phyloP scores from a whole-genome alignment of 2,113 vertebrate species.

The Aphelocoma coerulescens region DNA sequence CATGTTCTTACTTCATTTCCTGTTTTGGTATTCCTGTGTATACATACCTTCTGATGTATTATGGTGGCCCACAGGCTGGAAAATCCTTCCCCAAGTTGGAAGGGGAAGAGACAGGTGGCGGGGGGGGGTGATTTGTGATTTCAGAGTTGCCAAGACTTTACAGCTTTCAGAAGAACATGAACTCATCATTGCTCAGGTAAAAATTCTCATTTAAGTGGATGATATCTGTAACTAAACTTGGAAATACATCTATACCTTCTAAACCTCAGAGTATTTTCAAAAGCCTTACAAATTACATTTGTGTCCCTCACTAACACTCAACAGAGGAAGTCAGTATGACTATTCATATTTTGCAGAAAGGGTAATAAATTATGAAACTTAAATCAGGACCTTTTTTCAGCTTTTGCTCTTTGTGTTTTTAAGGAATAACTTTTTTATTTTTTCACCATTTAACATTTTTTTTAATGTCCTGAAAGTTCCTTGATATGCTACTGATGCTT shows the following conservation, averaged over 20 bases:
- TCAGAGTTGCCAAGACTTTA: background rate
- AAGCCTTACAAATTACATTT: background rate
- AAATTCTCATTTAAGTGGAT: background rate
- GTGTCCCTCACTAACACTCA: background rate
- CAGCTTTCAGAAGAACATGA: background rate
- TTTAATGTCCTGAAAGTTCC: background rate
- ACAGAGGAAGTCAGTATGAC: background rate
- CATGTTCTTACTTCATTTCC: background rate
- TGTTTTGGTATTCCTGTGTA: background rate
- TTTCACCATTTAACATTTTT: background rate
- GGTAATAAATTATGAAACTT: background rate
- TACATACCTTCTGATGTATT: background rate
- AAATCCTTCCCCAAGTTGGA: background rate
- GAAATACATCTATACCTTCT: background rate
- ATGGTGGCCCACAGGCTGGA: background rate
- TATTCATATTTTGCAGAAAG: background rate
- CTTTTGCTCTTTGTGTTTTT: background rate
- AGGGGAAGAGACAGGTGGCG: too few relatives aligned
- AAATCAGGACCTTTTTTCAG: background rate
- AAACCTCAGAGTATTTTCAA: background rate
- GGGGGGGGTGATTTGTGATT: fast-evolving
- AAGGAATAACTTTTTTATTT: background rate
- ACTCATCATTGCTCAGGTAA: background rate
- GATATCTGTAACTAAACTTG: background rate
- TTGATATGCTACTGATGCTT: background rate